phyloP scores from a whole-genome alignment of 2,888 invertebrate species.

The Epistrophe eligans region DNA sequence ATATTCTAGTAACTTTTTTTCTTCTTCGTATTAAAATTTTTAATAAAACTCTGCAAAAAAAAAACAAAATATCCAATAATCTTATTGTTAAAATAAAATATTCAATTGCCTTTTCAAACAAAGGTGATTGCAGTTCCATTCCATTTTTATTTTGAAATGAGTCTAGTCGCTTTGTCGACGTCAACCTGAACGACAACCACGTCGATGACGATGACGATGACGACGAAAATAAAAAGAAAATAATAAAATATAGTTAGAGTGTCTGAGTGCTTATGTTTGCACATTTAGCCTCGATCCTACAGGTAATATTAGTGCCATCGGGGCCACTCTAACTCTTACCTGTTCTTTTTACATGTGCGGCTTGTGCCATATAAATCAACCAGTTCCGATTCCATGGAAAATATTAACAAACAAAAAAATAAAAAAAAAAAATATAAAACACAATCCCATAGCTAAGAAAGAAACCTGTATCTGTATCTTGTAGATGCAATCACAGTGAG shows the following conservation, averaged over 20 bases:
- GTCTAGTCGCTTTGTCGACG: slow-evolving; percentile 68
- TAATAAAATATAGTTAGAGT: slow-evolving; percentile 63
- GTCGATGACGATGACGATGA: not conserved
- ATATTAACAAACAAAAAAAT: slow-evolving; percentile 28
- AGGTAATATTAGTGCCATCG: slow-evolving; percentile 75
- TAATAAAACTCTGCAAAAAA: not conserved
- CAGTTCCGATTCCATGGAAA: slow-evolving; percentile 70
- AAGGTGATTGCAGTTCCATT: slow-evolving; percentile 61
- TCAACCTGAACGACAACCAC: slow-evolving; percentile 13
- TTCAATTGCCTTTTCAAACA: slow-evolving; percentile 52
- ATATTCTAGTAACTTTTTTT: not conserved
- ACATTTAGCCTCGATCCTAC: slow-evolving; percentile 71
- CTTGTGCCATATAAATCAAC: slow-evolving; percentile 72
- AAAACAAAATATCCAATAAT: slow-evolving; percentile 6
- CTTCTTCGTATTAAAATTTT: not conserved
- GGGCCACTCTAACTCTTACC: slow-evolving; percentile 70
- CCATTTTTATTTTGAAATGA: slow-evolving; percentile 61
- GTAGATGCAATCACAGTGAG: slow-evolving; percentile 16
- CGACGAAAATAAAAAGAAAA: slow-evolving; percentile 22
- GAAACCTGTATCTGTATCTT: slow-evolving; percentile 53
- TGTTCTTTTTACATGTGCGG: slow-evolving; percentile 62
- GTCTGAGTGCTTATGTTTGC: slow-evolving; percentile 73
- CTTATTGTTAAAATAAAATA: slow-evolving; percentile 28
- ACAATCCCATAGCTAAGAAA: not conserved
- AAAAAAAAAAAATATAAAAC: slow-evolving; percentile 5